A percentile compares a stretch with the other conserved stretches of the same genome.
Evolutionary conservation across 2,888 invertebrate genomes (phyloP).

Genomic region (Spodoptera picta): DNA sequence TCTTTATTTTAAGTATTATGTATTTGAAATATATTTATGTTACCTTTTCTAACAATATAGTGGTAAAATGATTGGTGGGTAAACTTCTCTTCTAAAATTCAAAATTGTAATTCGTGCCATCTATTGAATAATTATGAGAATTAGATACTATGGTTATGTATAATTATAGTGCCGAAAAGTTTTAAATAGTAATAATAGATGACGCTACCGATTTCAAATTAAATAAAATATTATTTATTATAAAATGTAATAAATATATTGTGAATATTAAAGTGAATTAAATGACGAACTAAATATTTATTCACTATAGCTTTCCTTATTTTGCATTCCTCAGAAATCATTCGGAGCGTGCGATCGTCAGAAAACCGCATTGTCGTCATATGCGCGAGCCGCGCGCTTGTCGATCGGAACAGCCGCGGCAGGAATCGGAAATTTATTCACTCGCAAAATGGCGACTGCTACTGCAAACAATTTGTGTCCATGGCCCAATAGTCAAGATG

Average conservation of each 20-base stretch:
- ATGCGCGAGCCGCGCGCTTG: conserved; percentile 78
- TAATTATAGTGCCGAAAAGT: conserved; percentile 3
- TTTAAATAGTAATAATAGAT: conserved; percentile 25
- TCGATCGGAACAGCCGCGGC: conserved; percentile 70
- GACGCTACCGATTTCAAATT: conserved; percentile 23
- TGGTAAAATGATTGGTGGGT: too few species aligned
- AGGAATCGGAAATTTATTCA: conserved; percentile 72
- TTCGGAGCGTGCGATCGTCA: conserved; percentile 72
- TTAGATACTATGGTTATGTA: not conserved
- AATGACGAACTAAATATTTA: not conserved
- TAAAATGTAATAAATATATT: too few species aligned
- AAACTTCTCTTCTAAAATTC: not conserved
- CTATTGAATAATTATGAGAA: conserved; percentile 4
- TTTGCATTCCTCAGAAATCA: conserved; percentile 65
- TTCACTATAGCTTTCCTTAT: conserved; percentile 3
- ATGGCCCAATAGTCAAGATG: conserved; percentile 97
- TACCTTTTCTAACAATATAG: too few species aligned
- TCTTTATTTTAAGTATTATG: too few species aligned
- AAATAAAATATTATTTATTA: too few species aligned
- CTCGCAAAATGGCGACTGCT: conserved; percentile 81
- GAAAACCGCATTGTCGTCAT: conserved; percentile 72
- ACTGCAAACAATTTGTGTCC: conserved; percentile 79
- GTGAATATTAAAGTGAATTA: not conserved
- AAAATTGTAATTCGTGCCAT: conserved; percentile 27
- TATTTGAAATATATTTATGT: too few species aligned